These are phyloP conservation scores for Ichneumon xanthorius DNA, from an alignment of 2,888 invertebrate species.

Conservation along the genomic window DNA sequence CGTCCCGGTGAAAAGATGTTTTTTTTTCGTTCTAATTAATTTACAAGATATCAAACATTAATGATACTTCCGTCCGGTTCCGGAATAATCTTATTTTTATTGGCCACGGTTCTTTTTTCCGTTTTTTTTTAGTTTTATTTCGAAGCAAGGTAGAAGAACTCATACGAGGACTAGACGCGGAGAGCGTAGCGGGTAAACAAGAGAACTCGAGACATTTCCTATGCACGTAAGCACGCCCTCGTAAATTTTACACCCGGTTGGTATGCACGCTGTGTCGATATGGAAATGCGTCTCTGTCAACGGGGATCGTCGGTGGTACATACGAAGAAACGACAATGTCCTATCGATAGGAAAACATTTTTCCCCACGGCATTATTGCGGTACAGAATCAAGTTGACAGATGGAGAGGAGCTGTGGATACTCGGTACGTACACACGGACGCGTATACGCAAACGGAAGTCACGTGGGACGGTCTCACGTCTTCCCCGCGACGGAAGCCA, in stretches of 20 bases:
- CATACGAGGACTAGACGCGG: slow-evolving; percentile 2
- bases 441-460: slow-evolving; percentile 77
- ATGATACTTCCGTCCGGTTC: background rate
- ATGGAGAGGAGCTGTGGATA: background rate
- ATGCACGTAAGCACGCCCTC: slow-evolving; percentile 53
- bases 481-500: slow-evolving; percentile 67
- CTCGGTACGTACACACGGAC: slow-evolving; percentile 15
- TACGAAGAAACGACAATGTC: background rate
- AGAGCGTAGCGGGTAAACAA: slow-evolving; percentile 22
- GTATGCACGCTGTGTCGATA: slow-evolving; percentile 68
- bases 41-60: background rate
- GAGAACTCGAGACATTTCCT: slow-evolving; percentile 57
- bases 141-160: background rate
- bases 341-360: background rate
- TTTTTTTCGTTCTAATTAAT: background rate
- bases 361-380: slow-evolving; percentile 8
- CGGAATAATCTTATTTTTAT: slow-evolving; percentile 13
- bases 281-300: slow-evolving; percentile 63
- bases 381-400: background rate
- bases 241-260: slow-evolving; percentile 61
- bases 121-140: background rate
- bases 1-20: background rate
- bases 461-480: slow-evolving; percentile 79
- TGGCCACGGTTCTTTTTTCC: slow-evolving; percentile 13
- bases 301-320: slow-evolving; percentile 39